phyloP scores from a whole-genome alignment of 2,113 vertebrate species.

The Ploceus nigricollis region DNA sequence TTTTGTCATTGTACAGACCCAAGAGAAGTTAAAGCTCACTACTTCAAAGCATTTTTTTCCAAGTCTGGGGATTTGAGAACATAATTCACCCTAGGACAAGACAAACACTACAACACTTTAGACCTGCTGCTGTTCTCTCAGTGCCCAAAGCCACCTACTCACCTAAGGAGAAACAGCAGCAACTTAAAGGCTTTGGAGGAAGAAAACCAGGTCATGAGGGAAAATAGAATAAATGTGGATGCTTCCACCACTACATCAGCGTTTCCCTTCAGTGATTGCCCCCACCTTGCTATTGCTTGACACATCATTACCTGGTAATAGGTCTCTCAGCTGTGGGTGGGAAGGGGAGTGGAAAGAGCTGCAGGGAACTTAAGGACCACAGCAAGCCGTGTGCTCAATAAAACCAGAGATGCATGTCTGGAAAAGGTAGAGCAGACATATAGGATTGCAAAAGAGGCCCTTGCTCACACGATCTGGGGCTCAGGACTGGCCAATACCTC shows the following conservation, averaged over 20 bases:
- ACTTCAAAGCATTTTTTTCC: background rate
- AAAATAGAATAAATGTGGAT: background rate
- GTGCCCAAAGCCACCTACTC: background rate
- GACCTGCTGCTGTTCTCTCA: rapidly evolving
- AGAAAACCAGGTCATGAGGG: background rate
- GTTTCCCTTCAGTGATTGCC: background rate
- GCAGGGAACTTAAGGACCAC: constrained; percentile 42
- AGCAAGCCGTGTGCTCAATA: constrained; percentile 8
- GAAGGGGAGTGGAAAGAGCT: constrained; percentile 26
- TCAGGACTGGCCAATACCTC: background rate
- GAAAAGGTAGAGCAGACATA: constrained; percentile 56
- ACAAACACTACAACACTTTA: background rate
- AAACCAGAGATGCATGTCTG: constrained; percentile 60
- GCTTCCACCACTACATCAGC: background rate
- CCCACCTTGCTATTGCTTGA: constrained; percentile 3
- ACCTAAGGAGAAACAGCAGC: background rate
- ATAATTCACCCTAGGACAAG: background rate
- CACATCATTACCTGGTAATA: constrained; percentile 62
- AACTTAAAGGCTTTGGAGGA: background rate
- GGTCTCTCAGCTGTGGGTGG: constrained; percentile 54
- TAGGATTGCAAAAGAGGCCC: constrained; percentile 63
- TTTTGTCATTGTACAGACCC: background rate
- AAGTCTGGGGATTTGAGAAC: background rate
- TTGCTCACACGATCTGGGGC: background rate
- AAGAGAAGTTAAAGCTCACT: background rate